Evolutionary conservation across 2,113 vertebrate genomes (phyloP).

Genomic region (Pedionomus torquatus): DNA sequence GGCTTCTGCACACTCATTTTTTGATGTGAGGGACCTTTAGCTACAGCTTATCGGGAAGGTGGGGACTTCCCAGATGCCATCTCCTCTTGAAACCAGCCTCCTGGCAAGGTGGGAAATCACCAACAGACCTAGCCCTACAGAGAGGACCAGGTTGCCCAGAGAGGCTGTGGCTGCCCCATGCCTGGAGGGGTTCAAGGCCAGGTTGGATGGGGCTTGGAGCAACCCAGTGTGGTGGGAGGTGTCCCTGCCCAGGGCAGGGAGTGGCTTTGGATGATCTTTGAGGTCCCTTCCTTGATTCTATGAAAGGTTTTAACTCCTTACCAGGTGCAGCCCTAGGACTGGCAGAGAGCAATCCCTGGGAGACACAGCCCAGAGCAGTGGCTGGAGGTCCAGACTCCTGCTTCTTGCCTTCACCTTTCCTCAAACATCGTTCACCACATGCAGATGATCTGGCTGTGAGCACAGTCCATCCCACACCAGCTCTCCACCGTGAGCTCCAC

Average conservation of each 20-base stretch:
- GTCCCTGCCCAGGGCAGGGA: not conserved
- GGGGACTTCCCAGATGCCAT: not conserved
- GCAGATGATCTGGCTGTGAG: not conserved
- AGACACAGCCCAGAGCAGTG: not conserved
- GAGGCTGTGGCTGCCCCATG: not conserved
- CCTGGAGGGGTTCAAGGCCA: not conserved
- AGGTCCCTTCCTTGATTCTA: not conserved
- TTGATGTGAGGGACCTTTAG: not conserved
- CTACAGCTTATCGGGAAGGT: not conserved
- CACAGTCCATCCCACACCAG: not conserved
- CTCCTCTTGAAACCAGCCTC: not conserved
- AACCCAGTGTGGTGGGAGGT: not conserved
- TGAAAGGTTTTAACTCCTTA: not conserved
- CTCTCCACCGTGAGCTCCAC: not conserved
- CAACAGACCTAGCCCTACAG: accelerated
- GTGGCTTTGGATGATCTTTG: not conserved
- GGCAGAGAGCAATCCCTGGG: not conserved
- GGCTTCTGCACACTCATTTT: not conserved
- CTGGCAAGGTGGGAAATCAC: not conserved
- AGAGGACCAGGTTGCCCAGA: not conserved
- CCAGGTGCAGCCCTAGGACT: accelerated
- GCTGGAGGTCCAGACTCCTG: not conserved
- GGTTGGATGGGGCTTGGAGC: not conserved
- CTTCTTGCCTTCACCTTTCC: not conserved
- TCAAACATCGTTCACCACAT: accelerated